These are phyloP conservation scores for Riparia riparia DNA, from an alignment of 2,113 vertebrate species.

Conservation along the genomic window DNA sequence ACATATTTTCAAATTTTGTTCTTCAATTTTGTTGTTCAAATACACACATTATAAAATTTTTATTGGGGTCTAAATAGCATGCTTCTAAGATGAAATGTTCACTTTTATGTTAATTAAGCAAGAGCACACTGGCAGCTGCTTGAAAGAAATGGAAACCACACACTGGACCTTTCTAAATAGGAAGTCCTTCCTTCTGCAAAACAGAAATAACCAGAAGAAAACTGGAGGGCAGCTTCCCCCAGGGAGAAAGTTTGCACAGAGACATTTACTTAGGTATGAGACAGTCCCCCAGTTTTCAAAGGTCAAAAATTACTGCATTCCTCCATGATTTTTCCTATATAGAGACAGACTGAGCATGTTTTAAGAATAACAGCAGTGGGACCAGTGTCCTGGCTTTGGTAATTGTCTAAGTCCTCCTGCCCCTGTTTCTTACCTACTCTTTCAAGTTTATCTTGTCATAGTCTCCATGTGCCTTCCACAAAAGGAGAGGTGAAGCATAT, in stretches of 20 bases:
- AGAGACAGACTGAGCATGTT: rapidly evolving
- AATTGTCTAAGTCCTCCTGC: neutral
- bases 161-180: neutral
- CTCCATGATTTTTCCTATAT: neutral
- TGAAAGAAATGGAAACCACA: neutral
- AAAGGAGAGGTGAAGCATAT: neutral
- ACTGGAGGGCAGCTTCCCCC: neutral
- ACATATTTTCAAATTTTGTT: neutral
- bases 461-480: neutral
- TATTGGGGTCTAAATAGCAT: neutral
- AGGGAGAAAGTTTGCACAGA: neutral
- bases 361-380: neutral
- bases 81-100: neutral
- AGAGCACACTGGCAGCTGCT: neutral
- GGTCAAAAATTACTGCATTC: neutral
- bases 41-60: neutral
- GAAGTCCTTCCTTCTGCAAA: neutral
- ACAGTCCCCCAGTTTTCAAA: neutral
- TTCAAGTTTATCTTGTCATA: neutral
- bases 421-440: neutral
- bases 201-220: neutral
- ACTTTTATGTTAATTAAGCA: neutral
- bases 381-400: neutral
- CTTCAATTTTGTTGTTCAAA: neutral
- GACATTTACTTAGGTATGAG: neutral